Base-by-base conservation (phyloP, 2,797 vertebrate genomes). In the Poecilia gillii region DNA sequence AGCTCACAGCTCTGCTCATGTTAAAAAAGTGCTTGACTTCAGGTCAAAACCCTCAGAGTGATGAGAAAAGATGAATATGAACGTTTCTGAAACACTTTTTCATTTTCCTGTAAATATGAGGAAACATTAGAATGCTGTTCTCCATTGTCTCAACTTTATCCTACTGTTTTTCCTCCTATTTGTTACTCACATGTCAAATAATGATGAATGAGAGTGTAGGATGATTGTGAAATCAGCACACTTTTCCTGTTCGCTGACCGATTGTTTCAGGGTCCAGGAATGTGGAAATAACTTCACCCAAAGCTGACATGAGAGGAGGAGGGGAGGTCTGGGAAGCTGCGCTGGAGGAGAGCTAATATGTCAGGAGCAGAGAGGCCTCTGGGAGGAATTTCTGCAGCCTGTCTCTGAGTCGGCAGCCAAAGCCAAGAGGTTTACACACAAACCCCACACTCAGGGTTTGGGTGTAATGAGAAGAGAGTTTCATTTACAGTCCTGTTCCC, bases 261-360 rank as follows among this genome's bases (percentile, higher is more conserved):
- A 70, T 80, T 86, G 68, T 83, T 86, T 84, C 68, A 85, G 74
- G 33, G 53, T 73, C 59, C 81, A 86, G 80, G 88, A 89, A 91
- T 92, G 88, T 89, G 89, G 85, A 89, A 87, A 88, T 83, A 77
- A 85, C 80, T 75, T 85, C 88, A 49, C 28, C 74, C 80, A 47
- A 73, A 77, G 74, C 76, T 49, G 80, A 84, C 81, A 79, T 76
- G 85, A 80, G 73, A 74, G 77, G 71, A 31, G 41, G 72, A 59
- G 85, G 84, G 87, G 84, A 89, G 80, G 79, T 88, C 77, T 84
- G 86, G 71, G 78, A 82, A 81, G 31, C 11, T 14, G 39, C 73
- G 71, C 39, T 43, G 23, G 80, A 84, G 76, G 80, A 85, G 73
- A 41, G 62, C 76, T 66, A 62, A 78, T 79, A 78, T 75, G 78